A percentile compares a stretch with the other conserved stretches of the same genome.
Conservation (phyloP, 2,888 invertebrate genomes). For the Athripsodes cinereus region DNA sequence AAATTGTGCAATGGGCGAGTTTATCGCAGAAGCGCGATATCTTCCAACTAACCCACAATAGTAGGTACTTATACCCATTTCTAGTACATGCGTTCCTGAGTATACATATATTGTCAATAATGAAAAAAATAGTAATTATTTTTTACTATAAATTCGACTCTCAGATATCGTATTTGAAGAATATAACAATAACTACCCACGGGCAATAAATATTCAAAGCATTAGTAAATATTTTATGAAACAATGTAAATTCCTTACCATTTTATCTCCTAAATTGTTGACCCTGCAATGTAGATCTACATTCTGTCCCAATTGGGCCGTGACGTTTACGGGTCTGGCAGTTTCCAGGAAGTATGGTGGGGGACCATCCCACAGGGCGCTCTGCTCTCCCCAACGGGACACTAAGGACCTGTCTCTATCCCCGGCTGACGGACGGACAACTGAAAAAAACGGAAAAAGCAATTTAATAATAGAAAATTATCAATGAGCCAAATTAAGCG, state of each 20-base stretch:
- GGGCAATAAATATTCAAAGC: background rate
- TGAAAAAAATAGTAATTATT: too few relatives aligned
- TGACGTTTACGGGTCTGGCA: constrained; percentile 18
- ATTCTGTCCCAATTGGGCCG: constrained; percentile 22
- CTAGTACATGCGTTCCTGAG: too few relatives aligned
- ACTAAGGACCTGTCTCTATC: background rate
- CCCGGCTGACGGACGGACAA: background rate
- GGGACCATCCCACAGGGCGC: constrained; percentile 15
- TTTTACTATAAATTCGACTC: too few relatives aligned
- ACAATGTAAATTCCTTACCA: constrained; percentile 10
- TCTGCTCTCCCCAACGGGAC: background rate
- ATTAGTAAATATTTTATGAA: background rate
- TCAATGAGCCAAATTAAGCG: too few relatives aligned
- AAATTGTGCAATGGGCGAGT: too few relatives aligned
- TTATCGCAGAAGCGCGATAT: too few relatives aligned
- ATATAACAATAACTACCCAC: too few relatives aligned
- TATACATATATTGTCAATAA: too few relatives aligned
- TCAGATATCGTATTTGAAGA: too few relatives aligned
- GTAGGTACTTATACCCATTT: too few relatives aligned
- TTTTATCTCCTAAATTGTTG: constrained; percentile 23
- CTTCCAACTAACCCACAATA: too few relatives aligned
- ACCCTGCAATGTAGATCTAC: constrained; percentile 24
- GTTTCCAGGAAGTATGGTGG: constrained; percentile 22
- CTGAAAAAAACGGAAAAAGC: background rate
- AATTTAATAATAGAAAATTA: too few relatives aligned